Percentiles rank a stretch among this genome's conserved stretches.
phyloP scores from a whole-genome alignment of 2,888 invertebrate species.

The Eueremaeus valkanovi region DNA sequence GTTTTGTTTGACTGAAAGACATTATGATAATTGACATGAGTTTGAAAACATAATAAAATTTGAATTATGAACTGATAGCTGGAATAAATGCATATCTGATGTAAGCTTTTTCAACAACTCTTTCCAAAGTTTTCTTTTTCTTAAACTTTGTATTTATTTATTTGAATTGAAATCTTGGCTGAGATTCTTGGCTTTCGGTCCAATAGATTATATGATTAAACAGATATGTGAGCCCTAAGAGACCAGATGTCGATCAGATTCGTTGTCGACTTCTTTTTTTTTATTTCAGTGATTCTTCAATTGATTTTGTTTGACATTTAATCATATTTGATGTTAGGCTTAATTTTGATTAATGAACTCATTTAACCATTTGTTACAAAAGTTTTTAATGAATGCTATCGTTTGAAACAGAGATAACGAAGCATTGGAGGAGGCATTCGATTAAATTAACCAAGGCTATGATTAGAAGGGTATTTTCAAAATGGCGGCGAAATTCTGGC shows the following conservation, averaged over 20 bases:
- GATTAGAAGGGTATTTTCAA: neutral
- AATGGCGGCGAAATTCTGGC: neutral
- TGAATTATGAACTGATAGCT: neutral
- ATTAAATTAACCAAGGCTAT: neutral
- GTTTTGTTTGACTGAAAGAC: neutral
- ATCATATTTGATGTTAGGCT: neutral
- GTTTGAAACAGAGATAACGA: neutral
- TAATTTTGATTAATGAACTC: neutral
- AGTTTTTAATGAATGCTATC: neutral
- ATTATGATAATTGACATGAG: neutral
- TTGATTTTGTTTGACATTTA: neutral
- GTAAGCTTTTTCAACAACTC: neutral
- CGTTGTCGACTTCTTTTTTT: neutral
- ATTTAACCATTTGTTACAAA: neutral
- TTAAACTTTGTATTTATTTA: neutral
- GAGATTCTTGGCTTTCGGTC: neutral
- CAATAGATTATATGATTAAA: neutral
- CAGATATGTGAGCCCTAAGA: neutral
- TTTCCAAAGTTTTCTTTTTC: neutral
- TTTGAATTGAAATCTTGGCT: neutral
- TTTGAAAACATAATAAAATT: neutral
- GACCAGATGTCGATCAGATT: neutral
- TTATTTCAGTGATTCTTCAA: neutral
- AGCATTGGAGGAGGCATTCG: neutral
- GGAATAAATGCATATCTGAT: neutral